These are phyloP conservation scores for Drosophila ananassae DNA, from an alignment of 1,140 invertebrate species.

Conservation along the genomic window DNA sequence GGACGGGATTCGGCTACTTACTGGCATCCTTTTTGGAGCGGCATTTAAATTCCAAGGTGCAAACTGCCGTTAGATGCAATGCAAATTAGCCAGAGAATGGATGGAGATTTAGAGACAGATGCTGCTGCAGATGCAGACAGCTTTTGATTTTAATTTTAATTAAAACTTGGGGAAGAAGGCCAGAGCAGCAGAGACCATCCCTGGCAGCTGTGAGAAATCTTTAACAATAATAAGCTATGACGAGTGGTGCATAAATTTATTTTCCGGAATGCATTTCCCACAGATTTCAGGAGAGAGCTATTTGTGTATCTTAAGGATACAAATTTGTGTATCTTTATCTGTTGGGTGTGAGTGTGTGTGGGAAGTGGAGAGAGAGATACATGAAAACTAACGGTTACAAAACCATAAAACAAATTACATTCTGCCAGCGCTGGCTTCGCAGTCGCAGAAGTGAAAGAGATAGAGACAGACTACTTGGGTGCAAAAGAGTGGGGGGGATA, in stretches of 20 bases:
- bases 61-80: conserved; percentile 31
- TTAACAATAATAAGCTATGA: conserved; percentile 54
- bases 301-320: neutral
- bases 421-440: conserved; percentile 38
- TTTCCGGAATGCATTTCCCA: conserved; percentile 25
- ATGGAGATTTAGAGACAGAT: neutral
- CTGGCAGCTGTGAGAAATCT: conserved; percentile 22
- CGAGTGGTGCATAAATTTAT: conserved; percentile 58
- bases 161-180: conserved; percentile 43
- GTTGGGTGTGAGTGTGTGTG: neutral
- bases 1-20: neutral
- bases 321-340: neutral
- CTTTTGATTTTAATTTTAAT: conserved; percentile 61
- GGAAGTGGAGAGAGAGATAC: neutral
- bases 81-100: conserved; percentile 28
- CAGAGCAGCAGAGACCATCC: neutral
- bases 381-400: conserved; percentile 52
- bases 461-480: neutral
- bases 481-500: conserved; percentile 1
- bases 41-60: conserved; percentile 22
- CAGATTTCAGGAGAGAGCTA: neutral
- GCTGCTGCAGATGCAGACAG: conserved; percentile 16
- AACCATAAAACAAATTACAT: conserved; percentile 64
- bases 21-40: neutral
- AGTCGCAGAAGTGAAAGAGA: conserved; percentile 2